These are phyloP conservation scores for Oostethus manadensis DNA, from an alignment of 2,113 vertebrate species.

Conservation along the genomic window DNA sequence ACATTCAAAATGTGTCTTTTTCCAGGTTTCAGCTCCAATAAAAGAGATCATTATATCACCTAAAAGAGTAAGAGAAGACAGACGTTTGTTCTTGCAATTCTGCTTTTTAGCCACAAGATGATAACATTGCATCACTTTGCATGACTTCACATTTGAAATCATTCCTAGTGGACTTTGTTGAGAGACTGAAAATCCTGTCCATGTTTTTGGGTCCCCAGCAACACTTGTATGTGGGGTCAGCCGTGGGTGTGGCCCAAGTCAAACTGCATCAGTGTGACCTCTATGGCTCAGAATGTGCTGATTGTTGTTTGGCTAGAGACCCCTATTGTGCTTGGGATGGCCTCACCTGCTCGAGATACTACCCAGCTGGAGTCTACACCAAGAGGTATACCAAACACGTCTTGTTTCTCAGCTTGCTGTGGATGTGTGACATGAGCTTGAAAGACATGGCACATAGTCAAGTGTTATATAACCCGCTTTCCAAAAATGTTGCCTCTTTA, in stretches of 20 bases:
- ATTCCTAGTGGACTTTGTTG: background rate
- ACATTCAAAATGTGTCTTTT: slow-evolving; percentile 25
- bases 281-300: slow-evolving; percentile 90
- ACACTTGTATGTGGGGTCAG: slow-evolving; percentile 87
- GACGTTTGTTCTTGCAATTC: slow-evolving; percentile 36
- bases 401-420: background rate
- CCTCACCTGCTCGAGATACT: slow-evolving; percentile 87
- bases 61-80: slow-evolving; percentile 81
- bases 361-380: slow-evolving; percentile 77
- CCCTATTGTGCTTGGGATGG: slow-evolving; percentile 98
- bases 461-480: slow-evolving; percentile 26
- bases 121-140: slow-evolving; percentile 36
- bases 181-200: background rate
- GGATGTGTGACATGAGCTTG: too few species aligned
- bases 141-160: background rate
- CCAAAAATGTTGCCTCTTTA: too few species aligned
- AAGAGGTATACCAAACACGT: slow-evolving; percentile 78
- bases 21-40: slow-evolving; percentile 81
- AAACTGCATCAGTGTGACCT: slow-evolving; percentile 90
- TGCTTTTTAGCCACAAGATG: slow-evolving; percentile 60
- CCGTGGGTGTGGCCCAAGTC: slow-evolving; percentile 81
- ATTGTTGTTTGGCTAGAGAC: slow-evolving; percentile 94
- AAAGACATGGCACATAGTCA: background rate
- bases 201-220: slow-evolving; percentile 71
- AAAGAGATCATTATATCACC: slow-evolving; percentile 89